A percentile compares a stretch with the other conserved stretches of the same genome.
Evolutionary conservation across 2,888 invertebrate species (phyloP).

Genomic region (Zygogramma bicolorata): DNA sequence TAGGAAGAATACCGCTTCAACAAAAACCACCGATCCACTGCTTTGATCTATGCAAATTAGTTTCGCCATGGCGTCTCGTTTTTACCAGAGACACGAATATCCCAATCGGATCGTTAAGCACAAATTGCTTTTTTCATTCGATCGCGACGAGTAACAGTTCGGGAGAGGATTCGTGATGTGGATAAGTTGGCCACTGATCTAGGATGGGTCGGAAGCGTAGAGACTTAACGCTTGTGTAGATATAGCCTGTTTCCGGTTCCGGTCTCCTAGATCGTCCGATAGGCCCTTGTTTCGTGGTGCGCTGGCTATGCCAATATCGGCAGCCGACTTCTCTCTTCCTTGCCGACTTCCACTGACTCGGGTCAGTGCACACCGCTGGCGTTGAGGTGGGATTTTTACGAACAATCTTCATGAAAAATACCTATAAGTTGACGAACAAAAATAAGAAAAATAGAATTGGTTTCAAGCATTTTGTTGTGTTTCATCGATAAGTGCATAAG

Average conservation of each 20-base stretch:
- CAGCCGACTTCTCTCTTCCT: conserved; percentile 38
- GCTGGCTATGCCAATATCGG: conserved; percentile 29
- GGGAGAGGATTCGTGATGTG: conserved; percentile 50
- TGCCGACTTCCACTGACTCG: conserved; percentile 37
- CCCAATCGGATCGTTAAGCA: conserved; percentile 46
- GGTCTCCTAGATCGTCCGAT: conserved; percentile 62
- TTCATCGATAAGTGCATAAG: too few relatives aligned
- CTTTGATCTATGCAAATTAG: conserved; percentile 37
- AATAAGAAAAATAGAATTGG: too few relatives aligned
- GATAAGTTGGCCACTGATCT: conserved; percentile 61
- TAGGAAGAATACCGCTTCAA: too few relatives aligned
- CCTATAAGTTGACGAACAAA: neutral
- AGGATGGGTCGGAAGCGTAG: conserved; percentile 59
- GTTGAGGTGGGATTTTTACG: neutral
- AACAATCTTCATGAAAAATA: neutral
- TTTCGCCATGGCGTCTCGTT: conserved; percentile 31
- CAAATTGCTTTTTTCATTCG: conserved; percentile 47
- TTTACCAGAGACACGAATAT: conserved; percentile 37
- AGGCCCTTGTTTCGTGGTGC: conserved; percentile 45
- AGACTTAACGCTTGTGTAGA: conserved; percentile 63
- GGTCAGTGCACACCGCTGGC: conserved; percentile 47
- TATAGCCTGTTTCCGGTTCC: conserved; percentile 63
- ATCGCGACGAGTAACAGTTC: conserved; percentile 45
- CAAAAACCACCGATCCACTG: neutral
- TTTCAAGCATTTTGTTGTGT: too few relatives aligned